These are phyloP conservation scores for Griposia aprilina DNA, from an alignment of 2,888 invertebrate species.

Conservation along the genomic window DNA sequence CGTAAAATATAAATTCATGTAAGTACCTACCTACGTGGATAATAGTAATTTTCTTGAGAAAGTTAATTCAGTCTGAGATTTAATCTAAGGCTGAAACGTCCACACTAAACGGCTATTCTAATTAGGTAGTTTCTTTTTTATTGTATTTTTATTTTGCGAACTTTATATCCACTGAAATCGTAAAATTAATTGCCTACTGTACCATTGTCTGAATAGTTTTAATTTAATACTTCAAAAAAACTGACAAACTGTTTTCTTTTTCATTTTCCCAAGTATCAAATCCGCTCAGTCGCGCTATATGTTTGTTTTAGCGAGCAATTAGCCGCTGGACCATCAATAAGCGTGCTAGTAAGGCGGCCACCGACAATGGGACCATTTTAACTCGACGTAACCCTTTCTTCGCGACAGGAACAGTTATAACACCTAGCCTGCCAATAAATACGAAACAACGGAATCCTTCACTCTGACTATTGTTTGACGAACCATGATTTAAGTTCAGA, in stretches of 20 bases:
- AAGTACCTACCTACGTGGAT: no score
- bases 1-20: background rate
- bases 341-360: conserved; percentile 64
- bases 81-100: background rate
- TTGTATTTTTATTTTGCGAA: background rate
- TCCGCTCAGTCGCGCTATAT: conserved; percentile 30
- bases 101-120: background rate
- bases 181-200: conserved; percentile 3
- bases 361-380: conserved; percentile 75
- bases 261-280: conserved; percentile 41
- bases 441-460: conserved; percentile 62
- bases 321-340: conserved; percentile 78
- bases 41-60: background rate
- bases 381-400: conserved; percentile 77
- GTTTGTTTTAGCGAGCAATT: conserved; percentile 82
- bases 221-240: background rate
- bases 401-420: conserved; percentile 61
- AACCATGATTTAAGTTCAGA: conserved; percentile 70
- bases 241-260: background rate
- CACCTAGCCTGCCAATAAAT: conserved; percentile 67
- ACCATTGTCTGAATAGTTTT: background rate
- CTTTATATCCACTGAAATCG: background rate
- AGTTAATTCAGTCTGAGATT: conserved; percentile 7
- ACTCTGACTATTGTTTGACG: conserved; percentile 68
- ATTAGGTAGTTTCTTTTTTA: background rate